Percentiles rank a stretch among this genome's conserved stretches.
Evolutionary conservation across 2,797 vertebrate genomes (phyloP).

Genomic region (Xerus rutilus): DNA sequence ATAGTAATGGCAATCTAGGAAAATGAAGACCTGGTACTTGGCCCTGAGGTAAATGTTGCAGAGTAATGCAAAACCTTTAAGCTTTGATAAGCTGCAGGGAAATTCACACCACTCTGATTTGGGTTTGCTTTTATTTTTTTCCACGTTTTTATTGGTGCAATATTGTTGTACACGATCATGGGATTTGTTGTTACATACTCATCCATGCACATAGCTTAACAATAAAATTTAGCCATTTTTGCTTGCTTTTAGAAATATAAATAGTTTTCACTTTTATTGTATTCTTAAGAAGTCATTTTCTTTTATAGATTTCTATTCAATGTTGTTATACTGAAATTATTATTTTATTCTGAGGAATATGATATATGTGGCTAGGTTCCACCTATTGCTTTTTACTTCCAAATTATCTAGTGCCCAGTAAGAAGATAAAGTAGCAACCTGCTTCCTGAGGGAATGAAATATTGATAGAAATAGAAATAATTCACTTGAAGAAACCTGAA

Average conservation of each 20-base stretch:
- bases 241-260: neutral
- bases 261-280: neutral
- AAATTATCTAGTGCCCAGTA: neutral
- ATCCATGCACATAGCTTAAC: too few species aligned
- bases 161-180: too few species aligned
- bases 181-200: too few species aligned
- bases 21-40: neutral
- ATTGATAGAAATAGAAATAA: neutral
- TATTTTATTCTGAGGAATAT: neutral
- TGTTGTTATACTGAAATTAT: neutral
- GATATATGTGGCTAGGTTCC: neutral
- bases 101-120: neutral
- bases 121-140: too few species aligned
- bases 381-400: neutral
- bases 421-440: neutral
- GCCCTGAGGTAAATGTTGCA: neutral
- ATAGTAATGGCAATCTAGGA: neutral
- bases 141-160: too few species aligned
- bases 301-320: conserved; percentile 26
- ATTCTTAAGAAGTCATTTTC: neutral
- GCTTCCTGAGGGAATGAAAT: neutral
- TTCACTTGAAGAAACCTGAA: neutral
- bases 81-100: neutral
- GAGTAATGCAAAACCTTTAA: neutral
- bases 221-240: too few species aligned